These are phyloP conservation scores for Clunio marinus DNA, from an alignment of 2,888 invertebrate genomes.

Conservation along the genomic window DNA sequence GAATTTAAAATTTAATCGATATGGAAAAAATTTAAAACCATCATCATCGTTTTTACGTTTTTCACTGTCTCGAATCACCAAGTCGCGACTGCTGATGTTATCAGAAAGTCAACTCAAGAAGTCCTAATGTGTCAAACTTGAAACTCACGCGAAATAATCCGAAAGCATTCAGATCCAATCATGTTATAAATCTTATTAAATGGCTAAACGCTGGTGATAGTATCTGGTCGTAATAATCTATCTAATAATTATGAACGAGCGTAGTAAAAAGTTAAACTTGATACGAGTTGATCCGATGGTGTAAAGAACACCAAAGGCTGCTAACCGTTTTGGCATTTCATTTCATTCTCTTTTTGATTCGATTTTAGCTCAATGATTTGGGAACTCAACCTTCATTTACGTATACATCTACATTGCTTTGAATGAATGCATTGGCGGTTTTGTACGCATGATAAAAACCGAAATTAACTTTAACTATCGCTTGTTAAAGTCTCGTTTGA, in stretches of 20 bases:
- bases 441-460: no score
- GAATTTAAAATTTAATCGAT: no score
- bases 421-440: no score
- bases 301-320: conserved; percentile 29
- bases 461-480: no score
- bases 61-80: conserved; percentile 18
- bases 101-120: conserved; percentile 30
- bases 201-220: conserved; percentile 28
- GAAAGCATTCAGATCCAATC: conserved; percentile 4
- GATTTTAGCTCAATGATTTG: no score
- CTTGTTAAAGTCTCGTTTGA: no score
- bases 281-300: conserved; percentile 38
- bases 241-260: conserved; percentile 36
- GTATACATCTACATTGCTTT: no score
- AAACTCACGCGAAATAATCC: conserved; percentile 20
- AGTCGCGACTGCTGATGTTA: conserved; percentile 20
- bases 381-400: no score
- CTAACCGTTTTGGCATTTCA: conserved; percentile 11
- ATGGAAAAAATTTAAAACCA: not conserved
- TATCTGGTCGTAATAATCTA: conserved; percentile 25
- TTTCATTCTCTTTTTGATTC: no score
- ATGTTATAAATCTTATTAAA: conserved; percentile 38
- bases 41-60: not conserved
- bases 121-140: conserved; percentile 37
- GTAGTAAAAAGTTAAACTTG: conserved; percentile 30